These are phyloP conservation scores for Acrobasis suavella DNA, from an alignment of 2,888 invertebrate genomes.

Conservation along the genomic window DNA sequence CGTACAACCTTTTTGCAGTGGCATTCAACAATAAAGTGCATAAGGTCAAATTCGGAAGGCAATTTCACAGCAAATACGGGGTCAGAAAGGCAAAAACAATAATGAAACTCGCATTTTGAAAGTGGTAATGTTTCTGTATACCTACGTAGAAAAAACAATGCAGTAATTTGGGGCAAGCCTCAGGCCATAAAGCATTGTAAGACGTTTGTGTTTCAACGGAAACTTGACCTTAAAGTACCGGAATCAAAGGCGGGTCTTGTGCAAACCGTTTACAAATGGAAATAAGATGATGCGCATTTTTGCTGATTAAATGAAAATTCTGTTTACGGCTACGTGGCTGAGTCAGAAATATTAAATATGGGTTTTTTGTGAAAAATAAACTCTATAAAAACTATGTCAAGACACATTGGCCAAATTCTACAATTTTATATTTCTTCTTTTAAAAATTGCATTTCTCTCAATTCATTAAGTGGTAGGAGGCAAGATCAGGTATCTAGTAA, in stretches of 20 bases:
- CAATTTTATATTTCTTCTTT: too few relatives aligned
- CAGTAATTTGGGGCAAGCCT: neutral
- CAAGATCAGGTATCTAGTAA: too few relatives aligned
- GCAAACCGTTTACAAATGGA: slow-evolving; percentile 5
- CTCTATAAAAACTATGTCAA: too few relatives aligned
- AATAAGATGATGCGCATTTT: slow-evolving; percentile 11
- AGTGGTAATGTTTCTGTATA: slow-evolving; percentile 5
- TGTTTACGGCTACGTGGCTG: too few relatives aligned
- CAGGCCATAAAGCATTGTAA: neutral
- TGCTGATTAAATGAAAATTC: neutral
- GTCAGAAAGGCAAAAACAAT: slow-evolving; percentile 2
- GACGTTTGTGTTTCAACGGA: slow-evolving; percentile 1
- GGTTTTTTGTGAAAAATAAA: too few relatives aligned
- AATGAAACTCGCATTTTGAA: neutral
- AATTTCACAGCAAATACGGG: slow-evolving; percentile 4
- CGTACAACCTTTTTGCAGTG: neutral
- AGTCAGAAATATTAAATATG: too few relatives aligned
- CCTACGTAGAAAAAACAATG: neutral
- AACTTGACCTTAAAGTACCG: slow-evolving; percentile 17
- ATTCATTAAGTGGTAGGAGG: too few relatives aligned
- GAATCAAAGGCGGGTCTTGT: slow-evolving; percentile 14
- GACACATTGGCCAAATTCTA: too few relatives aligned
- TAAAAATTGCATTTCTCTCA: too few relatives aligned
- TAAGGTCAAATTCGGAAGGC: slow-evolving; percentile 1
- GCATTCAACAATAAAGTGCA: slow-evolving; percentile 1